A percentile compares a stretch with the other conserved stretches of the same genome.
Conservation (phyloP, 2,113 vertebrate species). For the Phalacrocorax pelagicus region DNA sequence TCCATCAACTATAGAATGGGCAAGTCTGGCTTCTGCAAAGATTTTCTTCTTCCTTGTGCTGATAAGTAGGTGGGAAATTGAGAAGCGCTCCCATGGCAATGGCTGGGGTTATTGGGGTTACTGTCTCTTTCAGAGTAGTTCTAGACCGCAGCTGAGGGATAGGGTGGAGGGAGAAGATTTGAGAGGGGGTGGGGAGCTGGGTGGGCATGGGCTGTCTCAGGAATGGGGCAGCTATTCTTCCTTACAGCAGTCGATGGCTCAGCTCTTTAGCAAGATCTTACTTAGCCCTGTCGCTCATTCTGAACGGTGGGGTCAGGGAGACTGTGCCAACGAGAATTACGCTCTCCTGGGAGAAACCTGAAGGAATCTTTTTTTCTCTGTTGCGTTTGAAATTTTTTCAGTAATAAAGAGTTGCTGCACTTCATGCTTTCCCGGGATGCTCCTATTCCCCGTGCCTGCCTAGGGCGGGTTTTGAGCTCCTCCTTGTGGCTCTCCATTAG, state of each 20-base stretch:
- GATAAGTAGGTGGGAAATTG: fast-evolving
- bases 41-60: background rate
- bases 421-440: background rate
- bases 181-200: background rate
- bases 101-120: background rate
- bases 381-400: background rate
- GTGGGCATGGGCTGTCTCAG: background rate
- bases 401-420: background rate
- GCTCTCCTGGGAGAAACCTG: background rate
- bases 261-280: background rate
- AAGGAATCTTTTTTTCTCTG: background rate
- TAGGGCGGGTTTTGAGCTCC: slow-evolving; percentile 15
- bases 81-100: background rate
- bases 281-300: background rate
- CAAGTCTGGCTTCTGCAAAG: background rate
- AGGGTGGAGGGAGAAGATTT: background rate
- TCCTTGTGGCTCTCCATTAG: background rate
- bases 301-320: fast-evolving
- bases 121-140: background rate
- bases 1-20: background rate
- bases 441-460: fast-evolving
- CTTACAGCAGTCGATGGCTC: too few species aligned
- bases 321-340: background rate
- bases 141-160: fast-evolving
- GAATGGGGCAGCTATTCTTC: background rate